Conservation (phyloP, 2,113 vertebrate species). For the Dasypus novemcinctus region DNA sequence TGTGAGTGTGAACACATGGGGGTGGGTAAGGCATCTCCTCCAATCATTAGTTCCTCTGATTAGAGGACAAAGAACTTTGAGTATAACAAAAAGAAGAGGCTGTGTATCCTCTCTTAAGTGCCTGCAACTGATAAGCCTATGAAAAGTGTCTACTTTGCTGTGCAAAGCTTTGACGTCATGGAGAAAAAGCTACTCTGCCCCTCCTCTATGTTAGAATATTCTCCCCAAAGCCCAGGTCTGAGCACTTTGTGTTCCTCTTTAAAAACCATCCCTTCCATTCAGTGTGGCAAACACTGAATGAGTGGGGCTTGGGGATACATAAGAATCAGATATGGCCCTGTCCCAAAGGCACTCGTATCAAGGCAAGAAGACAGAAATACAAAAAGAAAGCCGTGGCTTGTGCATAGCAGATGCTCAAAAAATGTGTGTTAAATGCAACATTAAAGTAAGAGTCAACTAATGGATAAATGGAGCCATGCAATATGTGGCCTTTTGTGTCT, state of each 20-base stretch:
- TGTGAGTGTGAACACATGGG: background rate
- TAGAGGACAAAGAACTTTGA: background rate
- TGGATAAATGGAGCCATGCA: background rate
- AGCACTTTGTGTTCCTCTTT: background rate
- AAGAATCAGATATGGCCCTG: background rate
- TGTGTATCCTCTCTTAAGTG: background rate
- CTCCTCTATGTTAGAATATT: background rate
- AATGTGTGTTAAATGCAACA: background rate
- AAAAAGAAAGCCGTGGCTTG: background rate
- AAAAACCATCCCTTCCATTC: background rate
- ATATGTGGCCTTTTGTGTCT: too few species aligned
- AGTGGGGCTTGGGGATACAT: background rate
- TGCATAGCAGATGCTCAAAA: background rate
- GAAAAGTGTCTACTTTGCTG: background rate
- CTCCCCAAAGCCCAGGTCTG: background rate
- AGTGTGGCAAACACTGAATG: background rate
- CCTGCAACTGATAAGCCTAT: background rate
- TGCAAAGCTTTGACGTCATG: background rate
- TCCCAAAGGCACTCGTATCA: background rate
- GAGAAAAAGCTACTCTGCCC: conserved; percentile 2
- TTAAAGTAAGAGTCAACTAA: background rate
- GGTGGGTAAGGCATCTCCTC: background rate
- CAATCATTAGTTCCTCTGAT: background rate
- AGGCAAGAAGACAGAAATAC: background rate
- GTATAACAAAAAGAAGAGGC: background rate